These are phyloP conservation scores for Sphaerodactylus townsendi DNA, from an alignment of 2,113 vertebrate species.

Conservation along the genomic window DNA sequence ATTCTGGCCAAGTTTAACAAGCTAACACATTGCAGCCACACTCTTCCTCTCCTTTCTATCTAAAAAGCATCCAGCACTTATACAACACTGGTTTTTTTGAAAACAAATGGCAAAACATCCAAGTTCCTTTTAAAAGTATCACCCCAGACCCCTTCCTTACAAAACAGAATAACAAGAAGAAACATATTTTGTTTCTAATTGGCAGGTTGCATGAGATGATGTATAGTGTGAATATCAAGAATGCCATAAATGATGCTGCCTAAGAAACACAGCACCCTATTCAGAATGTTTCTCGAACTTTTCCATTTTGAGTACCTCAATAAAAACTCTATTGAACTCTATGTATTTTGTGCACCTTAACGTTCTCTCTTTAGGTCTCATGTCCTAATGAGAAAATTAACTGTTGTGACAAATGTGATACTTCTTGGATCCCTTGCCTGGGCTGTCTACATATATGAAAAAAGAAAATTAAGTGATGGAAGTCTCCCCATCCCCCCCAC, in stretches of 20 bases:
- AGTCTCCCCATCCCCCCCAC: too few relatives aligned
- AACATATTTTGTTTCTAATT: neutral
- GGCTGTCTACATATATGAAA: too few relatives aligned
- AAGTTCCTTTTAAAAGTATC: neutral
- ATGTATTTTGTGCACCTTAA: neutral
- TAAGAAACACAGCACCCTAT: neutral
- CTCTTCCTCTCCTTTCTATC: neutral
- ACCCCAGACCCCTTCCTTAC: neutral
- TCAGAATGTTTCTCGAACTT: neutral
- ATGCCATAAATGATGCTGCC: neutral
- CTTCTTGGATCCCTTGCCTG: too few relatives aligned
- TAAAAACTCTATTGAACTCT: neutral
- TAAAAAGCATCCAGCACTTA: neutral
- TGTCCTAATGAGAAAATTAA: too few relatives aligned
- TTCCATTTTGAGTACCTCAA: neutral
- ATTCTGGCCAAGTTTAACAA: conserved; percentile 1
- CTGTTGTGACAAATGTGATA: too few relatives aligned
- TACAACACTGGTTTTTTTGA: neutral
- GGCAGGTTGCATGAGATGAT: neutral
- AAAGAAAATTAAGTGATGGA: too few relatives aligned
- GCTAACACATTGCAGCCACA: neutral
- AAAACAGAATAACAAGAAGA: neutral
- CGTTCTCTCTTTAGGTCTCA: neutral
- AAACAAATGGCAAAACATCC: neutral
- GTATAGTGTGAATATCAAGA: neutral